Evolutionary conservation across 92 coral and sea anemone genomes (phyloP).

Genomic region (Scolanthus callimorphus): DNA sequence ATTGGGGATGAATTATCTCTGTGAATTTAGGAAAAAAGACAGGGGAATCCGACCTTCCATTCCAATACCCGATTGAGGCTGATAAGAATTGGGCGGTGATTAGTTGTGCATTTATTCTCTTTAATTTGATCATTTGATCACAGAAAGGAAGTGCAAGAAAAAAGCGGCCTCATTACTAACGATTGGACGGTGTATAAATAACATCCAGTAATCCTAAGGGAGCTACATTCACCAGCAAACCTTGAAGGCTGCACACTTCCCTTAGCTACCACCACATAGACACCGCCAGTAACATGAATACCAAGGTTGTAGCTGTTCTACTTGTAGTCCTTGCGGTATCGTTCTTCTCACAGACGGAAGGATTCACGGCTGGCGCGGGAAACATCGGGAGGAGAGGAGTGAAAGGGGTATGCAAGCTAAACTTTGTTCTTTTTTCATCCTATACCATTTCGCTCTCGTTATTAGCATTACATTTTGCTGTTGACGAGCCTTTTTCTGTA

Average conservation of each 20-base stretch:
- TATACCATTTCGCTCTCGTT: too few relatives aligned
- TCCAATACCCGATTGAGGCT: not conserved
- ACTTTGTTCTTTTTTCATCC: too few relatives aligned
- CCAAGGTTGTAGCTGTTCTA: slow-evolving; percentile 23
- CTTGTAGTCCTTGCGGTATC: slow-evolving; percentile 37
- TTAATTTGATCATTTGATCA: slow-evolving; percentile 35
- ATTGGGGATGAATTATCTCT: not conserved
- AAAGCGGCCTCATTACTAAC: slow-evolving; percentile 20
- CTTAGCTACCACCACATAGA: not conserved
- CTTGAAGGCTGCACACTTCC: not conserved
- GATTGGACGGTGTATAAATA: slow-evolving; percentile 6
- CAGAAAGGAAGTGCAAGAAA: slow-evolving; percentile 12
- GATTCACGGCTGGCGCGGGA: slow-evolving; percentile 62
- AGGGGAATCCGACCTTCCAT: not conserved
- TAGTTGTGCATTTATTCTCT: slow-evolving; percentile 7
- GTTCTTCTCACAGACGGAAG: slow-evolving; percentile 40
- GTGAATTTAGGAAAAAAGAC: not conserved
- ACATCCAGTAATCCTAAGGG: not conserved
- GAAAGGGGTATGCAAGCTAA: too few relatives aligned
- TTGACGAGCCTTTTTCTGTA: too few relatives aligned
- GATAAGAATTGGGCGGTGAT: slow-evolving; percentile 33
- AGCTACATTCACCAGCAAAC: not conserved
- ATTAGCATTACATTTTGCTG: too few relatives aligned
- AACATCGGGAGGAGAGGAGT: slow-evolving; percentile 38
- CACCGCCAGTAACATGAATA: slow-evolving; percentile 23